Evolutionary conservation across 2,797 vertebrate genomes (phyloP).

Genomic region (Lemur catta): DNA sequence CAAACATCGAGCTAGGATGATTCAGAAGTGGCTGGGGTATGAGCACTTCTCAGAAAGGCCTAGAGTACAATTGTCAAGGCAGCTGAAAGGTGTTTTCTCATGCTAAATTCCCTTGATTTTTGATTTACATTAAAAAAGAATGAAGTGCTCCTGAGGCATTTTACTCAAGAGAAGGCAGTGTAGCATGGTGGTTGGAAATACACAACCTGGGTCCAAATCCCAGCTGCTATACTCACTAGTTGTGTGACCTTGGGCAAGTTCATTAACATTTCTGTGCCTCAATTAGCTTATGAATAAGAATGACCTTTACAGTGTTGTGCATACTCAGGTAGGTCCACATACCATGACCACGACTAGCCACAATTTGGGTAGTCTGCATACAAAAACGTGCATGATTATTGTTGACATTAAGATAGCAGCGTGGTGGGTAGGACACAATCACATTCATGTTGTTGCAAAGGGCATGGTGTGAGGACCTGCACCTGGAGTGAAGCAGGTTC

Average conservation of each 20-base stretch:
- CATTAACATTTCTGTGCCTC: neutral
- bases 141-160: neutral
- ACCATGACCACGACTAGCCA: neutral
- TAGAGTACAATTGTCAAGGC: neutral
- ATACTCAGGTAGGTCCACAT: neutral
- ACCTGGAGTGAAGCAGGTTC: neutral
- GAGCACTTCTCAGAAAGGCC: neutral
- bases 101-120: neutral
- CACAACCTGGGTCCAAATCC: neutral
- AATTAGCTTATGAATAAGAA: neutral
- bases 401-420: neutral
- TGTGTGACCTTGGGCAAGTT: neutral
- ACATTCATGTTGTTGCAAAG: neutral
- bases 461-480: neutral
- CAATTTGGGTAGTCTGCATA: neutral
- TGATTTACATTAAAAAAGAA: neutral
- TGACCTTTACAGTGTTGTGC: neutral
- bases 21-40: neutral
- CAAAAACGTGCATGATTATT: neutral
- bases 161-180: neutral
- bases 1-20: neutral
- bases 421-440: neutral
- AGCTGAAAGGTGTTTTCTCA: neutral
- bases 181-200: neutral
- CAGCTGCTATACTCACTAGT: neutral